These are phyloP conservation scores for Bombus haemorrhoidalis DNA, from an alignment of 1,140 invertebrate species.

Conservation along the genomic window DNA sequence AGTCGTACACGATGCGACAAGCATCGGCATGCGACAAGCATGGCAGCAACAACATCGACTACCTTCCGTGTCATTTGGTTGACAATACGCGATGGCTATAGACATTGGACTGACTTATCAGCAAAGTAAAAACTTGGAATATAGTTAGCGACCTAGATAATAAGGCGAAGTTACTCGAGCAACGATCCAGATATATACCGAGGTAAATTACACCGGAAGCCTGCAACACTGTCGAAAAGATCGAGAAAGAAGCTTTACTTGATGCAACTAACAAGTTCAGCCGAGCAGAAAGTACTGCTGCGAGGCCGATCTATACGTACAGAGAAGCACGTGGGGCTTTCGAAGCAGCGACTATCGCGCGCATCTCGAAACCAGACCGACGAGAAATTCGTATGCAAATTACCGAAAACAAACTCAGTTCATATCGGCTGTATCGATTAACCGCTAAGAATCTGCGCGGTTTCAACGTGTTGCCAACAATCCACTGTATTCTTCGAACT, in stretches of 20 bases:
- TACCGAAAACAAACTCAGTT: neutral
- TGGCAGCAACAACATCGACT: neutral
- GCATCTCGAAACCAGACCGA: neutral
- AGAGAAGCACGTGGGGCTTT: neutral
- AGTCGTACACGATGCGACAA: neutral
- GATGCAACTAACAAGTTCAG: constrained; percentile 42
- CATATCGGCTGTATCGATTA: neutral
- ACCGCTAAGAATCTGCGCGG: neutral
- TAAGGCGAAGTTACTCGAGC: constrained; percentile 11
- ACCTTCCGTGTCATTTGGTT: neutral
- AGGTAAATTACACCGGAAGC: constrained; percentile 42
- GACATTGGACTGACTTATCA: neutral
- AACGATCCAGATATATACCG: neutral
- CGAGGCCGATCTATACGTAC: neutral
- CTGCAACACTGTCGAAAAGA: constrained; percentile 38
- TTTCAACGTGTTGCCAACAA: neutral
- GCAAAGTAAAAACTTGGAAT: neutral
- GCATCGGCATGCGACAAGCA: too few species aligned
- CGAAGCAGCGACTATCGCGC: neutral
- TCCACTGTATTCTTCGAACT: neutral
- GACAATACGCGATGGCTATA: neutral
- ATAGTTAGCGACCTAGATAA: constrained; percentile 2
- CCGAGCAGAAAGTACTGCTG: constrained; percentile 43
- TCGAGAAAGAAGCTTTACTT: constrained; percentile 37
- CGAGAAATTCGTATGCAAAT: neutral